Base-by-base conservation (phyloP, 1,140 invertebrate genomes). In the Augochlora pura region DNA sequence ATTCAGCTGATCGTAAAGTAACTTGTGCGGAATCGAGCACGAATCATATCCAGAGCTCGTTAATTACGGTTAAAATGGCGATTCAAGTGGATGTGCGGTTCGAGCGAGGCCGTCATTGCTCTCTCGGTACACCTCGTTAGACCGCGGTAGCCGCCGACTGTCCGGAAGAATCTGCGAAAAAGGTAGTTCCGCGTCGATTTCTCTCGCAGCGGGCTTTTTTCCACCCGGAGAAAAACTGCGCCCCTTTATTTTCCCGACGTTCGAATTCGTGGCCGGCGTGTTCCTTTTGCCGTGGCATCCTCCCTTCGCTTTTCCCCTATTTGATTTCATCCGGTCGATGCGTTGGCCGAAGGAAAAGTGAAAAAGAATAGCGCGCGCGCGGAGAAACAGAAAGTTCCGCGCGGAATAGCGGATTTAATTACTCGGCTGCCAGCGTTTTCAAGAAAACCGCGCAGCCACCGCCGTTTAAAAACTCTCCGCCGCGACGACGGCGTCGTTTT, bases 321-420 rank as follows among this genome's bases (percentile, higher is more conserved):
- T 80, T 59, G 63, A 75, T 75, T 76, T 75, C 52, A 23, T n/a
- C 46, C 54, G 16, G 69, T 23, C 67, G 59, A 52, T 71, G 42
- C 42, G 39, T 14, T 42, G 27, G 49, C 27, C 52, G 23, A 23
- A 39, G 4, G 12, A 7, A 66, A 25, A 67, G 38, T 2, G 18
- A 52, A 49, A 72, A 32, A 65, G 38, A 71, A 57, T 12, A 14
- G 25, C 46, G 52, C 73, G 25, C 46, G 52, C 73, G 64, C 42
- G 52, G 49, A 73, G 77, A 46, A 71, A 57, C 49, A 27, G 69
- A 60, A 60, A 63, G 54, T 67, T 80, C 54, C 75, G 39, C 18
- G 42, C 42, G 42, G 42, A 46, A 46, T 10, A 46, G 42, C 9
- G 9, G 42, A 46, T 46, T 46, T 46, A 46, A 46, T 46, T 46